phyloP scores from a whole-genome alignment of 2,797 vertebrate species.

The Thalassophryne amazonica region DNA sequence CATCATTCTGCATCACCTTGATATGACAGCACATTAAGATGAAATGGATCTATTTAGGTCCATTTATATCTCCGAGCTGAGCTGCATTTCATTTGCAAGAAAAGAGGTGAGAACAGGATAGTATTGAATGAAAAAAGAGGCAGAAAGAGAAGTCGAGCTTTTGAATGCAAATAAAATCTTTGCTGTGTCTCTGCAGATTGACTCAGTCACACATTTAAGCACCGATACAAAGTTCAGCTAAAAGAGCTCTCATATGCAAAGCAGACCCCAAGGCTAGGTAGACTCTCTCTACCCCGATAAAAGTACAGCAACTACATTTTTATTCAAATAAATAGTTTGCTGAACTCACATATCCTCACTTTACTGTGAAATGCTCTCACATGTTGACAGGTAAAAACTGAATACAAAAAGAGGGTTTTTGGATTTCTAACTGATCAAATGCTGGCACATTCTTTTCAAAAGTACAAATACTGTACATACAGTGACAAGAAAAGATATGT shows the following conservation, averaged over 20 bases:
- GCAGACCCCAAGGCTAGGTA: background rate
- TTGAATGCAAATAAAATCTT: constrained; percentile 27
- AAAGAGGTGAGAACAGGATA: constrained; percentile 13
- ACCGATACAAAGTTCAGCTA: background rate
- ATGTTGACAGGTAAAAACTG: too few relatives aligned
- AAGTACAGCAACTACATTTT: background rate
- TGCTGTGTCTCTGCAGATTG: background rate
- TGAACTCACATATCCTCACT: too few relatives aligned
- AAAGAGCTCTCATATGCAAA: constrained; percentile 7
- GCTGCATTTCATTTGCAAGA: constrained; percentile 10
- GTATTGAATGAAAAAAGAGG: constrained; percentile 11
- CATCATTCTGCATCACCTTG: constrained; percentile 13
- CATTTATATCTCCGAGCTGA: constrained; percentile 14
- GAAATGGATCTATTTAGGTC: constrained; percentile 9
- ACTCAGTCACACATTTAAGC: constrained; percentile 18
- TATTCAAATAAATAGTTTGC: too few relatives aligned
- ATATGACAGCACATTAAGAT: constrained; percentile 13
- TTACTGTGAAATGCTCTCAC: too few relatives aligned
- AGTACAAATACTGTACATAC: too few relatives aligned
- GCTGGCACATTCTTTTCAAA: too few relatives aligned
- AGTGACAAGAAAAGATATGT: too few relatives aligned
- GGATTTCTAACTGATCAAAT: too few relatives aligned
- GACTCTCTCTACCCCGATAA: constrained; percentile 4
- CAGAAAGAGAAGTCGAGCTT: constrained; percentile 12
- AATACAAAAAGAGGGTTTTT: too few relatives aligned